Conservation (phyloP, 30 jellyfish, hydroid and myxozoan species). For the Turritopsis dohrnii region DNA sequence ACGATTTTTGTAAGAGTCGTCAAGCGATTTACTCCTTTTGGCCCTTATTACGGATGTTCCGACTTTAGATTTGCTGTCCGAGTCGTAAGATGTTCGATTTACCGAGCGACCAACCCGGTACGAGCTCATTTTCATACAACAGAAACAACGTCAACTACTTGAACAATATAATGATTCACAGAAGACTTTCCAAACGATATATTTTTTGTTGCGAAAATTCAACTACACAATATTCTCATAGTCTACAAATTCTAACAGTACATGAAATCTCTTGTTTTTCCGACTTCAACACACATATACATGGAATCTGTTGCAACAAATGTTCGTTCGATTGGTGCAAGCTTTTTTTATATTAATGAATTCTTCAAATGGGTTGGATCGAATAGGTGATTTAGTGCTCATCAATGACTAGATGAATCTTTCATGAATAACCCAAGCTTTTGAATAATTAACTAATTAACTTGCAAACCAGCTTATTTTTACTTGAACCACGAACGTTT, state of each 20-base stretch:
- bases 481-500: background rate
- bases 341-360: background rate
- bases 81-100: background rate
- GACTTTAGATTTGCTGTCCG: background rate
- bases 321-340: background rate
- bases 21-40: background rate
- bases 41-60: background rate
- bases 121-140: background rate
- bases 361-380: constrained; percentile 15
- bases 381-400: background rate
- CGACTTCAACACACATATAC: background rate
- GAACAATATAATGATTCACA: too few species aligned
- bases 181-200: background rate
- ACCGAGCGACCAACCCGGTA: background rate
- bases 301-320: background rate
- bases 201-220: too few species aligned
- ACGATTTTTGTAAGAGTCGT: background rate
- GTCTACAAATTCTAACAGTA: background rate
- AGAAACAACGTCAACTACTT: too few species aligned
- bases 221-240: background rate
- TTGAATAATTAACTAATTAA: constrained; percentile 53
- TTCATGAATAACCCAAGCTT: constrained; percentile 82
- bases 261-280: too few species aligned
- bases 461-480: background rate
- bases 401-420: constrained; percentile 24